Evolutionary conservation across 2,888 invertebrate genomes (phyloP).

Genomic region (Torymus aiolomorphi): DNA sequence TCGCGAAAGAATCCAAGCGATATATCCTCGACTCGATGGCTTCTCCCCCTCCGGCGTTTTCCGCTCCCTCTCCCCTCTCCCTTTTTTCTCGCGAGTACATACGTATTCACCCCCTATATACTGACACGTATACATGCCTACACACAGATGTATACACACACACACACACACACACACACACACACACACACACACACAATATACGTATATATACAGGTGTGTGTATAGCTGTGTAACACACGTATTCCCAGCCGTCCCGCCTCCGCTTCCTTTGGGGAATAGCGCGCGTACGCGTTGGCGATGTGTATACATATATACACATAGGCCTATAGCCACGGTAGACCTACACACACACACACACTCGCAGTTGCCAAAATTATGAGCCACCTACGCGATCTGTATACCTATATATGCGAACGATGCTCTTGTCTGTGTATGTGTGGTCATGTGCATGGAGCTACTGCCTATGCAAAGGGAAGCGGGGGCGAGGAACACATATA

Average conservation of each 20-base stretch:
- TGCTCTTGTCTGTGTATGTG: background rate
- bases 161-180: no score
- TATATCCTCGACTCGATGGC: conserved; percentile 15
- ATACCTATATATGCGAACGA: background rate
- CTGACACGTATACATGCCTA: no score
- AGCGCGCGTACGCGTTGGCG: background rate
- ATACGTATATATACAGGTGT: no score
- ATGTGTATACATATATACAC: no score
- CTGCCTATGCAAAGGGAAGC: background rate
- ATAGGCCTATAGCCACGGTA: no score
- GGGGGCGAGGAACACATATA: background rate
- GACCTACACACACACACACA: background rate
- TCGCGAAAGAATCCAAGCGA: conserved; percentile 21
- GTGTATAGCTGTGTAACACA: no score
- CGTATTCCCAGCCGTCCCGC: no score
- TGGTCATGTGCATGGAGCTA: background rate
- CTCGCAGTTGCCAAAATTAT: conserved; percentile 40
- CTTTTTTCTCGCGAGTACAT: background rate
- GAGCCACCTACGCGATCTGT: conserved; percentile 1
- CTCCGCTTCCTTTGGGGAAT: conserved; percentile 28
- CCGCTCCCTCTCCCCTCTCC: background rate
- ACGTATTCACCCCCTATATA: no score
- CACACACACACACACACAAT: no score
- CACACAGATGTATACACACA: no score
- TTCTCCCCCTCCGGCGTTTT: background rate